phyloP scores from a whole-genome alignment of 2,113 vertebrate species.

The Periophthalmus modestus region DNA sequence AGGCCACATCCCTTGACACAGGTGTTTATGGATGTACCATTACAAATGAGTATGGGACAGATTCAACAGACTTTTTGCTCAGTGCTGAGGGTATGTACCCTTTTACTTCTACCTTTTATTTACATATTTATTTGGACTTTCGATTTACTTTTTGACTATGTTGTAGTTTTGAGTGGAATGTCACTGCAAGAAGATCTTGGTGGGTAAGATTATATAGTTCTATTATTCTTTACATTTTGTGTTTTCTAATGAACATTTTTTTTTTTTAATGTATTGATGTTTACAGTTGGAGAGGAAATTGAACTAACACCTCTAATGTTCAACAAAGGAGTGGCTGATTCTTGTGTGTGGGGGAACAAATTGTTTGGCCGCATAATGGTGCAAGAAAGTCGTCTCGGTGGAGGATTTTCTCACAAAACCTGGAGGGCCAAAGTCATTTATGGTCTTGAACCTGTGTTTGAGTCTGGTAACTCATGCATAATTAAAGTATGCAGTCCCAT shows the following conservation, averaged over 20 bases:
- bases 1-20: constrained; percentile 85
- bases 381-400: constrained; percentile 79
- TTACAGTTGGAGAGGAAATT: constrained; percentile 95
- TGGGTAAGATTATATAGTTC: constrained; percentile 79
- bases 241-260: neutral
- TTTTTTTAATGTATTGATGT: neutral
- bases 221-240: neutral
- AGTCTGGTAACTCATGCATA: constrained; percentile 88
- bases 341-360: constrained; percentile 89
- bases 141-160: constrained; percentile 9
- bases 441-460: constrained; percentile 91
- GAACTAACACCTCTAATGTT: constrained; percentile 96
- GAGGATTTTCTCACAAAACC: constrained; percentile 80
- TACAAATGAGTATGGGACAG: constrained; percentile 86
- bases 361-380: constrained; percentile 92
- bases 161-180: constrained; percentile 85
- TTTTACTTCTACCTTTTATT: neutral
- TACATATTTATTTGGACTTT: neutral
- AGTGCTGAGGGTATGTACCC: constrained; percentile 82
- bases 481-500: constrained; percentile 89
- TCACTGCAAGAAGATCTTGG: constrained; percentile 86
- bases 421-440: constrained; percentile 93
- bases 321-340: constrained; percentile 89
- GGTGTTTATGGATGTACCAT: constrained; percentile 90
- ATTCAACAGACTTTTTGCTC: constrained; percentile 88